Base-by-base conservation (phyloP, 2,888 invertebrate species). In the Cataglyphis cursor region DNA sequence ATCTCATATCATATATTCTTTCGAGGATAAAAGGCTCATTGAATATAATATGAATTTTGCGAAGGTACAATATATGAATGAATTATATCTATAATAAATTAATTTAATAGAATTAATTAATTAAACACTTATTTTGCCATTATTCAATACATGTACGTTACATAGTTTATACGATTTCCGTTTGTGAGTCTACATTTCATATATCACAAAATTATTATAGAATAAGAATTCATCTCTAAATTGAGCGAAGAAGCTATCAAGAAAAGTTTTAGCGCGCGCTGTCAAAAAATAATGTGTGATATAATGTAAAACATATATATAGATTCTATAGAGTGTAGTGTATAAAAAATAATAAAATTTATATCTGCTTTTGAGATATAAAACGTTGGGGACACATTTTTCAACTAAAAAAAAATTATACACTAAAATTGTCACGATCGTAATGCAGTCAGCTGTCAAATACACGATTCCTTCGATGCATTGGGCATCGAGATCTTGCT, bases 11-110 rank as follows among this genome's bases (percentile, higher is more conserved):
- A 18, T 41, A 31, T 31, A 72, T 28, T 21, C n/a, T 41, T 70
- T 78, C 59, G 59, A 48, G 18, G 21, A 35, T 54, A 70, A 66
- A 24, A 57, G 41, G 9, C 35, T 38, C 38, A 51, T 65, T 51
- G 51, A 65, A 24, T 75, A 75, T 76, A 65, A 54, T 3, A 44
- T 72, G 15, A 68, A n/a, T 70, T 70, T 48, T 15, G 51, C 41
- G 9, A 74, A 31, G 15, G 0, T 44, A 18, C 74, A 35, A 9
- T 64, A 62, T 64, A 48, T 48, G 12, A 44, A 74, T 62, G 35
- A 64, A 54, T 10, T 62, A 74, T 18, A 31, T 64, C 10, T 64
- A 74, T 64, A 74, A 44, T 41, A n/a, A 62, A 44, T 24, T 10
- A 21, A 35, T 51, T 51, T 8, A n/a, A 51, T 51, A 2, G 0